phyloP scores from a whole-genome alignment of 2,797 vertebrate genomes.

The Phataginus tricuspis region DNA sequence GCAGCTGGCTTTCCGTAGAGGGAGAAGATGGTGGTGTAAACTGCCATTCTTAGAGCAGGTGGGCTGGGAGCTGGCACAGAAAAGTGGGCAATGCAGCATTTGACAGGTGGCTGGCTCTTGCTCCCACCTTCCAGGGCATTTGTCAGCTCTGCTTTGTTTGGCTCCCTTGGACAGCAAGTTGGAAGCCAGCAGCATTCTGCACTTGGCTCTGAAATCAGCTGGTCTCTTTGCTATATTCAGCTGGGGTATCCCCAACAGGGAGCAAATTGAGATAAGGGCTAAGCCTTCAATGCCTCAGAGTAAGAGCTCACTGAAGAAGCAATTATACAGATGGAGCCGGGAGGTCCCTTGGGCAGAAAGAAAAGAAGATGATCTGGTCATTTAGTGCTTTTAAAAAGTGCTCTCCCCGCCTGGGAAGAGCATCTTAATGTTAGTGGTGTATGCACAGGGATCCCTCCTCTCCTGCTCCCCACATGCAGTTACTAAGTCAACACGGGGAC shows the following conservation, averaged over 20 bases:
- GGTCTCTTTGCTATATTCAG: background rate
- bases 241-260: background rate
- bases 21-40: background rate
- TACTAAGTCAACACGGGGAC: background rate
- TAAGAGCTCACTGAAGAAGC: background rate
- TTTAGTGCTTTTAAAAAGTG: background rate
- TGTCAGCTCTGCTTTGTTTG: background rate
- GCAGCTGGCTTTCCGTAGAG: background rate
- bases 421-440: background rate
- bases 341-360: background rate
- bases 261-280: background rate
- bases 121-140: background rate
- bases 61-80: fast-evolving
- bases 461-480: background rate
- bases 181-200: constrained; percentile 46
- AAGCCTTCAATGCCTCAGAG: background rate
- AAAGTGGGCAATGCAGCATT: background rate
- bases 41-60: background rate
- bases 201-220: constrained; percentile 28
- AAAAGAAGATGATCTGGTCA: background rate
- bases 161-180: background rate
- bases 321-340: background rate
- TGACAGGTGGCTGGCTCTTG: constrained; percentile 58
- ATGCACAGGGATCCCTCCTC: background rate
- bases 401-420: background rate